Evolutionary conservation across 2,113 vertebrate species (phyloP), one percentile per base, ranked within the genome.

Genomic region (Malurus melanocephalus): DNA sequence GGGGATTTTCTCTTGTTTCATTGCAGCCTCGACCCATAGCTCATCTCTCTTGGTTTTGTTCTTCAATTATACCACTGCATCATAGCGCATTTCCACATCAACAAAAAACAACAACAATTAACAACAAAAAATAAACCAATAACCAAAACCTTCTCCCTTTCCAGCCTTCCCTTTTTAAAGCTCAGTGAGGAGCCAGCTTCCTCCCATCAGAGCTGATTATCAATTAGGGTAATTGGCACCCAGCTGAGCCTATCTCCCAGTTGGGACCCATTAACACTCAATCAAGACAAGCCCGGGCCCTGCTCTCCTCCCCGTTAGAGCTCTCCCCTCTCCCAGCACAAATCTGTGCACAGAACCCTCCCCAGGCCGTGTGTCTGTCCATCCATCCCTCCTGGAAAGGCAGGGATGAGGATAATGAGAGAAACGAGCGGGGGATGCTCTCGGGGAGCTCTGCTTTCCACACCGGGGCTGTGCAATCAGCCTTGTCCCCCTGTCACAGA

Each of bases 241-340:
- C 90, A 93, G 88, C 94, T 95, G 90, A 94, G 94, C 78, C 92
- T 82, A 43, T 83, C 83, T 96, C 89, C 85, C 91, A 46, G 49
- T 15, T 85, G 93, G 80, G 95, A 93, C 73, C 92, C 89, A 94
- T 95, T 95, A 95, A 83, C 73, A 80, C 57, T 71, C 94, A 69
- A 86, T 91, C 89, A 94, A 79, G 90, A 57, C 30, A 85, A 84
- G 3, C 69, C 66, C 86, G 33, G 68, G 49, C 62, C 33, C 33
- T 80, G 30, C n/a, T 8, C 19, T 89, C 24, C 57, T 77, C 82
- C 64, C 42, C 0, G 0, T 30, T 48, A n/a, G 27, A 71, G 56
- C 33, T 71, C 80, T 62, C 42, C 27, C 53, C 20, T 75, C 57
- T 42, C 0, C 16, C 43, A 33, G 62, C 26, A 3, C 28, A 32